A percentile compares a stretch with the other conserved stretches of the same genome.
Conservation (phyloP, 2,113 vertebrate species). For the Cervus canadensis region DNA sequence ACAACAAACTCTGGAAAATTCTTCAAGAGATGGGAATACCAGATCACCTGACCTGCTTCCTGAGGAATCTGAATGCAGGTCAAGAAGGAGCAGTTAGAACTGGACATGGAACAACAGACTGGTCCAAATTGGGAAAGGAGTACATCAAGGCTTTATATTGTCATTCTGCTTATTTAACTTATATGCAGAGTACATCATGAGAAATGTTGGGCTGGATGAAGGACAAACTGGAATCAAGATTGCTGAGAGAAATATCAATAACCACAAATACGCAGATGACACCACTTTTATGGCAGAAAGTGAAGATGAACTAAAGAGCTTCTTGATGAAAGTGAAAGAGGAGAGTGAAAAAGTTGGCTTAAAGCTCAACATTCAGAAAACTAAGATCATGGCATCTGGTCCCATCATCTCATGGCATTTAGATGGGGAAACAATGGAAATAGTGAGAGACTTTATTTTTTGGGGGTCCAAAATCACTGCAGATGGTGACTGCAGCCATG, state of each 20-base stretch:
- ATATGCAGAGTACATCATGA: background rate
- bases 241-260: background rate
- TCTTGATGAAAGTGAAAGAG: background rate
- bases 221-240: background rate
- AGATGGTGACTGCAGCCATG: background rate
- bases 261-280: rapidly evolving
- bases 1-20: background rate
- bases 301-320: background rate
- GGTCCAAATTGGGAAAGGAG: background rate
- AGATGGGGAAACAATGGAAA: background rate
- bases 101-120: background rate
- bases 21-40: background rate
- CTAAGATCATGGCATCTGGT: background rate
- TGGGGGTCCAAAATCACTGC: background rate
- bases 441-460: background rate
- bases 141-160: background rate
- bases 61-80: background rate
- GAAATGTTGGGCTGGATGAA: background rate
- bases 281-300: background rate
- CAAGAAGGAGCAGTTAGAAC: background rate
- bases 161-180: background rate
- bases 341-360: background rate
- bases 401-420: background rate
- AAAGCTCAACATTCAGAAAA: background rate
- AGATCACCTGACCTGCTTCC: background rate